A percentile compares a stretch with the other conserved stretches of the same genome.
These are phyloP conservation scores for Elgonia sp. DNA, from an alignment of 2,888 invertebrate genomes.

Conservation along the genomic window DNA sequence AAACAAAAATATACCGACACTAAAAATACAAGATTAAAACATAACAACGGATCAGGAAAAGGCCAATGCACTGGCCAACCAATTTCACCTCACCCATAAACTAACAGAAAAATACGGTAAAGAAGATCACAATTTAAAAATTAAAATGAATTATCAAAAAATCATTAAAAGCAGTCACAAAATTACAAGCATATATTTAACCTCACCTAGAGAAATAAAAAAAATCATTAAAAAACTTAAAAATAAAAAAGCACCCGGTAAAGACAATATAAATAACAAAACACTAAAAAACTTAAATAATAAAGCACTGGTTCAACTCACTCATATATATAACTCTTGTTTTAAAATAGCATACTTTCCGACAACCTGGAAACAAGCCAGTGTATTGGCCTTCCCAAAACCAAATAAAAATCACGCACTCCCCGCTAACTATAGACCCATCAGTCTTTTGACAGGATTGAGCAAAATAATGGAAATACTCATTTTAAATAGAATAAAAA, in stretches of 20 bases:
- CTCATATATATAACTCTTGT: not conserved
- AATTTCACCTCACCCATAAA: constrained; percentile 19
- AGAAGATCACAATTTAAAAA: not conserved
- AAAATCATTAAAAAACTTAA: constrained; percentile 26
- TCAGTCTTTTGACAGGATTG: not conserved
- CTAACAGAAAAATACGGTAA: constrained; percentile 11
- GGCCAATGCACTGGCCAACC: constrained; percentile 18
- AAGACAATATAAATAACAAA: not conserved
- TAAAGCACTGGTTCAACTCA: constrained; percentile 6
- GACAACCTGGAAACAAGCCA: not conserved
- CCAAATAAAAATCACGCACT: not conserved
- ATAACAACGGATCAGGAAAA: constrained; percentile 5
- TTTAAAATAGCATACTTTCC: not conserved
- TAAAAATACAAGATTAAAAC: not conserved
- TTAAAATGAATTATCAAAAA: not conserved
- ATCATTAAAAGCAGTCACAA: not conserved
- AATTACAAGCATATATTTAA: not conserved
- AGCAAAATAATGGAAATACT: not conserved
- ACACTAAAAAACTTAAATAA: not conserved
- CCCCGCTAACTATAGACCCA: not conserved
- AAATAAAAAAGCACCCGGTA: constrained; percentile 20
- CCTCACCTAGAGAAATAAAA: not conserved
- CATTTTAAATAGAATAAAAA: not conserved
- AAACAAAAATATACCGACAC: not conserved
- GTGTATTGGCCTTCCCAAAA: constrained; percentile 5